phyloP scores from a whole-genome alignment of 2,113 vertebrate species.

The Hepsetus odoe region DNA sequence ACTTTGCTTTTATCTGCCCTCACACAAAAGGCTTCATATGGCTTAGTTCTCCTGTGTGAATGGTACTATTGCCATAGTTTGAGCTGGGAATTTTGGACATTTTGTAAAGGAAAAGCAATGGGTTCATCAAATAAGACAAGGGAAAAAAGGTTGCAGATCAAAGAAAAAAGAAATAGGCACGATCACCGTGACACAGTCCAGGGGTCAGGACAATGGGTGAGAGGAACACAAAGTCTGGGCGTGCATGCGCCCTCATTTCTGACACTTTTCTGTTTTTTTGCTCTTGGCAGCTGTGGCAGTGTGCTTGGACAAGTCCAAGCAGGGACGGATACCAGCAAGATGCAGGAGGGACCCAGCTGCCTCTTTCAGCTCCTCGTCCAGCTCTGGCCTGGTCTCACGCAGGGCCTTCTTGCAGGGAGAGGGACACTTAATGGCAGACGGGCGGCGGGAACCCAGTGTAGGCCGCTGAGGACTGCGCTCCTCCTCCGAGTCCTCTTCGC shows the following conservation, averaged over 20 bases:
- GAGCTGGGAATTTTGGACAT: constrained; percentile 64
- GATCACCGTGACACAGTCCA: constrained; percentile 26
- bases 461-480: constrained; percentile 69
- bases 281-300: constrained; percentile 83
- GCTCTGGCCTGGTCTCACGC: constrained; percentile 83
- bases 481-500: constrained; percentile 92
- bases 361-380: constrained; percentile 96
- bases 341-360: constrained; percentile 94
- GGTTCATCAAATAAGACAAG: constrained; percentile 74
- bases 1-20: constrained; percentile 58
- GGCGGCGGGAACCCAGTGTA: constrained; percentile 66
- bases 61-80: constrained; percentile 83
- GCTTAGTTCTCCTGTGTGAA: constrained; percentile 95
- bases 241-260: constrained; percentile 76
- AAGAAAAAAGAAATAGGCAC: constrained; percentile 75
- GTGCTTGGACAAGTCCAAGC: constrained; percentile 88
- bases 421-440: constrained; percentile 71
- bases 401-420: constrained; percentile 74
- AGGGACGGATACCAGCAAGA: constrained; percentile 91
- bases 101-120: constrained; percentile 68
- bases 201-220: constrained; percentile 27
- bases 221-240: constrained; percentile 63
- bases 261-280: constrained; percentile 81
- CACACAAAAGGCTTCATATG: constrained; percentile 87
- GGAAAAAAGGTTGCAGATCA: constrained; percentile 70